A percentile compares a stretch with the other conserved stretches of the same genome.
phyloP scores from a whole-genome alignment of 2,888 invertebrate species.

The Caenorhabditis sp. region DNA sequence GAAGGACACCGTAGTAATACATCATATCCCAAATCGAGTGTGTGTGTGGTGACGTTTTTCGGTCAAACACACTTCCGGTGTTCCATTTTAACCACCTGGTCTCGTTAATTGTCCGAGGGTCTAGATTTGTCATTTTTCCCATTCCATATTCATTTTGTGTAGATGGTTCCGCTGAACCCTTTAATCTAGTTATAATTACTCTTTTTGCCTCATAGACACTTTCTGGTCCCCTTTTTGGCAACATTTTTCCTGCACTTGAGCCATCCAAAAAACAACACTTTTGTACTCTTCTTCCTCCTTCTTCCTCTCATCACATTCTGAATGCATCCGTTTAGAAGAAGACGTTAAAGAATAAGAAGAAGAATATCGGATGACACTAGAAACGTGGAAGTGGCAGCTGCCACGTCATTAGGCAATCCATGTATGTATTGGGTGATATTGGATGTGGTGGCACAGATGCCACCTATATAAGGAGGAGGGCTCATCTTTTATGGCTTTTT shows the following conservation, averaged over 20 bases:
- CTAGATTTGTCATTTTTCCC: neutral
- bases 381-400: slow-evolving; percentile 29
- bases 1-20: slow-evolving; percentile 30
- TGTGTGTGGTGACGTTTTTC: slow-evolving; percentile 15
- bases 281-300: neutral
- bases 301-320: slow-evolving; percentile 50
- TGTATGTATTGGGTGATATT: slow-evolving; percentile 22
- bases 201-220: neutral
- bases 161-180: neutral
- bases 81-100: neutral
- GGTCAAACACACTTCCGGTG: slow-evolving; percentile 6
- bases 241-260: neutral
- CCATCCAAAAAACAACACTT: neutral
- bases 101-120: neutral
- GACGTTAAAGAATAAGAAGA: neutral
- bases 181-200: neutral
- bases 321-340: slow-evolving; percentile 49
- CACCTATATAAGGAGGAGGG: neutral
- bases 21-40: slow-evolving; percentile 23
- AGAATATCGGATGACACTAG: slow-evolving; percentile 24
- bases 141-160: neutral
- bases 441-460: slow-evolving; percentile 34
- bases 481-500: slow-evolving; percentile 39
- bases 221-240: neutral
- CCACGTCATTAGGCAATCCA: slow-evolving; percentile 51